Evolutionary conservation across 2,888 invertebrate genomes (phyloP).

Genomic region (Dilophus febrilis): DNA sequence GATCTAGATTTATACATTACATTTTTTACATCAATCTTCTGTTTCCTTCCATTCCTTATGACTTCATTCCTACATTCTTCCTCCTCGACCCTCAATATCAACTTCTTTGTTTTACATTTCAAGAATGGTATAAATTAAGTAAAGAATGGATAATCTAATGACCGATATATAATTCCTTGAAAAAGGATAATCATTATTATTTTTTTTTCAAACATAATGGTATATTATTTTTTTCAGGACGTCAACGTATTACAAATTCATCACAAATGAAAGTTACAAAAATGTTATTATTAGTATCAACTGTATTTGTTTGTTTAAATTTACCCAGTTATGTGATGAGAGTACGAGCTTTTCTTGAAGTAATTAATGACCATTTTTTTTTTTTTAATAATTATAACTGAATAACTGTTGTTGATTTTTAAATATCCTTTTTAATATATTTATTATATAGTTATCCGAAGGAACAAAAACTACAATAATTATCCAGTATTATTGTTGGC

Average conservation of each 20-base stretch:
- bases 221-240: conserved; percentile 17
- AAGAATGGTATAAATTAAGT: too few relatives aligned
- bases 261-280: conserved; percentile 57
- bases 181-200: too few relatives aligned
- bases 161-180: too few relatives aligned
- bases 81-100: too few relatives aligned
- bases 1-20: too few relatives aligned
- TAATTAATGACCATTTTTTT: conserved; percentile 22
- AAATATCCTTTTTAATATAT: neutral
- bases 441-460: conserved; percentile 23
- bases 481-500: conserved; percentile 45
- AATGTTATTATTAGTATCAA: conserved; percentile 67
- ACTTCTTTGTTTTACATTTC: too few relatives aligned
- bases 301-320: conserved; percentile 60
- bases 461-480: conserved; percentile 33
- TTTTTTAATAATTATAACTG: neutral
- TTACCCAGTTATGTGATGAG: conserved; percentile 59
- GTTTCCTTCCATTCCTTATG: too few relatives aligned
- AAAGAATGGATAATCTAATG: too few relatives aligned
- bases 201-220: too few relatives aligned
- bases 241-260: conserved; percentile 26
- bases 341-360: conserved; percentile 40
- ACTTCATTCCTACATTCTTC: too few relatives aligned
- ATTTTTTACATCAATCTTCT: too few relatives aligned
- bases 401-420: too few relatives aligned